Conservation (phyloP, 92 coral and sea anemone genomes). For the Phenganax marumi region DNA sequence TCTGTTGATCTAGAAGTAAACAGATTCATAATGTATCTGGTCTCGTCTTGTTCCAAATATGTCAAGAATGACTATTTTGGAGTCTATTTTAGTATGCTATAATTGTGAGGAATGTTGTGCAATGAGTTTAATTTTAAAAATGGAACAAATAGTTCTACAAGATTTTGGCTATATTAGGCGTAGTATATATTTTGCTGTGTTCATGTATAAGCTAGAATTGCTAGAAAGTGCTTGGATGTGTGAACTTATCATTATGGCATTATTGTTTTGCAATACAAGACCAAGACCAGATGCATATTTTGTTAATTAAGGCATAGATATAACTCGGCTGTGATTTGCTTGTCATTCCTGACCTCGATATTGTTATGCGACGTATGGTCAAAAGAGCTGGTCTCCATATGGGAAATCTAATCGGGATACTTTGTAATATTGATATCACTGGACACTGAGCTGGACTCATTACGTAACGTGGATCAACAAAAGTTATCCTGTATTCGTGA, state of each 20-base stretch:
- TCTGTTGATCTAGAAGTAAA: conserved; percentile 1
- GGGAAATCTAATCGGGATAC: not conserved
- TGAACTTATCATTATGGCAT: not conserved
- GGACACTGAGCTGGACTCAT: conserved; percentile 15
- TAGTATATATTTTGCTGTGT: too few relatives aligned
- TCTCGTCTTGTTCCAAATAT: not conserved
- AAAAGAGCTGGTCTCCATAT: conserved; percentile 41
- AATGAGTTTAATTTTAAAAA: not conserved
- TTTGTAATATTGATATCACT: not conserved
- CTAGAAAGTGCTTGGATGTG: not conserved
- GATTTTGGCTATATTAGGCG: too few relatives aligned
- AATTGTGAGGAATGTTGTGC: not conserved
- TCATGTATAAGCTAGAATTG: too few relatives aligned
- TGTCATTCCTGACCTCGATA: conserved; percentile 15
- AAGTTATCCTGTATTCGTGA: not conserved
- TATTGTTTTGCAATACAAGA: conserved; percentile 9
- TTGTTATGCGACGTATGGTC: conserved; percentile 21
- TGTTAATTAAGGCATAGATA: conserved; percentile 5
- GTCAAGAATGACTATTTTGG: not conserved
- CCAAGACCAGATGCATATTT: conserved; percentile 16
- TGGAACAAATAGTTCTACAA: not conserved
- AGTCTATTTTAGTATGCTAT: not conserved
- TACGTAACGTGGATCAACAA: not conserved
- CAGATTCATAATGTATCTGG: not conserved
- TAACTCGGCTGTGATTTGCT: conserved; percentile 28